Evolutionary conservation across 2,113 vertebrate species (phyloP).

Genomic region (Rostratula benghalensis): DNA sequence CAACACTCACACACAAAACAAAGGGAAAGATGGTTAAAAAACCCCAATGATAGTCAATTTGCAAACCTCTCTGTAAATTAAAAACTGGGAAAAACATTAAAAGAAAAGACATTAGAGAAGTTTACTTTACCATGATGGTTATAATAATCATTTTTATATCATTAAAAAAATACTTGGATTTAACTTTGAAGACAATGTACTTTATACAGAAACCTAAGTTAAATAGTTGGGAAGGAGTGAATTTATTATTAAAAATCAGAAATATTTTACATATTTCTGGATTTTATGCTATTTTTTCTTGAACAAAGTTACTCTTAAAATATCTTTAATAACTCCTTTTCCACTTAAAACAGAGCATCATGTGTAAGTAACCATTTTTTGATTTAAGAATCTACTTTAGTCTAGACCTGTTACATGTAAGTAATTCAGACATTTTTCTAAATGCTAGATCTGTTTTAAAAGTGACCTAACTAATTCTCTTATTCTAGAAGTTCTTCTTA

Average conservation of each 20-base stretch:
- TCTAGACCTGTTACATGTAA: neutral
- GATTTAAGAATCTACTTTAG: neutral
- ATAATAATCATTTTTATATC: neutral
- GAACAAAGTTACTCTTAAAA: neutral
- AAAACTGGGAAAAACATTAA: slow-evolving; percentile 1
- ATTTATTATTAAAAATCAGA: neutral
- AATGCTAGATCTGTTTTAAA: neutral
- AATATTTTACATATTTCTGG: neutral
- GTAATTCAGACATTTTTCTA: neutral
- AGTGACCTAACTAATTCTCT: neutral
- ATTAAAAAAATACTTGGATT: neutral
- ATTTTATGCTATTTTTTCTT: neutral
- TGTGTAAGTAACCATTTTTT: neutral
- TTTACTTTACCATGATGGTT: neutral
- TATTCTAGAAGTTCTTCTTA: neutral
- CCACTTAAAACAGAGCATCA: neutral
- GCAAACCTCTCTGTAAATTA: slow-evolving; percentile 48
- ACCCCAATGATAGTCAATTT: slow-evolving; percentile 41
- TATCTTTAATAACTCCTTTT: neutral
- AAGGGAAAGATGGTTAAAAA: slow-evolving; percentile 9
- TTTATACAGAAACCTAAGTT: neutral
- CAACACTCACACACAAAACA: neutral
- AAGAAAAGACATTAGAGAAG: neutral
- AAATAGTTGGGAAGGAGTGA: neutral
- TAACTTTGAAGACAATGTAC: neutral